phyloP scores from a whole-genome alignment of 23 tunicate genomes.

The Corella eumyota region DNA sequence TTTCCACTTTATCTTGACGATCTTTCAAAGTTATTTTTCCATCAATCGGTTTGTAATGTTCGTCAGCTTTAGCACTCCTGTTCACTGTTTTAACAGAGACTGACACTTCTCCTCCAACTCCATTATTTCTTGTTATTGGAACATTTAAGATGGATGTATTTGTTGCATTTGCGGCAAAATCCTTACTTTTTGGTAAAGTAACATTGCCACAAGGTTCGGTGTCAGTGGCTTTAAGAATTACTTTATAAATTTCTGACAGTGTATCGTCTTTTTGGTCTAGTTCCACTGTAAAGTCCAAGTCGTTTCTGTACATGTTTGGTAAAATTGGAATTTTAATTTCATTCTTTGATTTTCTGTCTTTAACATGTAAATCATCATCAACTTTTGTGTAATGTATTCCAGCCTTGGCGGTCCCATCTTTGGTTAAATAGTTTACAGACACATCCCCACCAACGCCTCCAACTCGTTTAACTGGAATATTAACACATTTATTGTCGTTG shows the following conservation, averaged over 20 bases:
- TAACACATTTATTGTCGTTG: not conserved
- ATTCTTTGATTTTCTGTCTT: not conserved
- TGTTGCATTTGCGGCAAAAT: constrained; percentile 3
- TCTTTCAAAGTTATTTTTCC: not conserved
- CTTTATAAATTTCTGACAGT: too few species aligned
- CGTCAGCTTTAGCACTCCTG: constrained; percentile 9
- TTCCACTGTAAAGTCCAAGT: constrained; percentile 21
- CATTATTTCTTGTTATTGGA: constrained; percentile 14
- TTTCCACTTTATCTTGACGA: constrained; percentile 27
- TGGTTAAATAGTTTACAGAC: not conserved
- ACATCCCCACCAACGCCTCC: constrained; percentile 7
- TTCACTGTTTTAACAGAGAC: constrained; percentile 4
- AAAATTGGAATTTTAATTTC: not conserved
- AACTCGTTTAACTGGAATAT: constrained; percentile 1
- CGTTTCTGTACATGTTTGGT: not conserved
- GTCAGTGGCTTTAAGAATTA: constrained; percentile 15
- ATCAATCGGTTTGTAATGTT: constrained; percentile 12
- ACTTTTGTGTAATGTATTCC: constrained; percentile 6
- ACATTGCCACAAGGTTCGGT: constrained; percentile 3
- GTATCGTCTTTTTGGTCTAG: constrained; percentile 12
- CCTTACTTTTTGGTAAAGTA: not conserved
- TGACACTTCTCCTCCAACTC: constrained; percentile 18
- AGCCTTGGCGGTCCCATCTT: constrained; percentile 3
- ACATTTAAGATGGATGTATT: not conserved
- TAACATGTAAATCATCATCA: not conserved